Conservation (phyloP, 2,888 invertebrate species). For the Apomyelois bistriatella region DNA sequence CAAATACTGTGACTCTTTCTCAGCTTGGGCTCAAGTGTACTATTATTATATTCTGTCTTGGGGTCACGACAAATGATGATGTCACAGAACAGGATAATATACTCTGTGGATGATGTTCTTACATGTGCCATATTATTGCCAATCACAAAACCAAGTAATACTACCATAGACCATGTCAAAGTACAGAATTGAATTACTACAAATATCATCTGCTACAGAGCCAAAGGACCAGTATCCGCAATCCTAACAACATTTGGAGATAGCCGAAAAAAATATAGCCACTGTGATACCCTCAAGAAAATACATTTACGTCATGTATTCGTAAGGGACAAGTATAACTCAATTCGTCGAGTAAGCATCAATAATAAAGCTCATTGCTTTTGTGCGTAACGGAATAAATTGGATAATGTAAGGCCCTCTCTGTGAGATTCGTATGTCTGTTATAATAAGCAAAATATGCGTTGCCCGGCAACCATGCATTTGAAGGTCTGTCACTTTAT, state of each 20-base stretch:
- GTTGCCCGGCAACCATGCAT: slow-evolving; percentile 1
- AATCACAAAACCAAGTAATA: neutral
- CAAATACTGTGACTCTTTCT: too few species aligned
- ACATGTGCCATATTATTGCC: too few species aligned
- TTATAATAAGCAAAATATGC: slow-evolving; percentile 1
- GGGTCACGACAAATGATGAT: too few species aligned
- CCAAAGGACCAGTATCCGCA: slow-evolving; percentile 2
- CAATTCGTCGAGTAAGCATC: slow-evolving; percentile 38
- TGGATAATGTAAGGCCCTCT: slow-evolving; percentile 45
- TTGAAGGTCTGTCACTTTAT: too few species aligned
- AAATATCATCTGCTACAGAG: slow-evolving; percentile 6
- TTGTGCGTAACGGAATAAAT: slow-evolving; percentile 46
- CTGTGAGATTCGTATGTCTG: slow-evolving; percentile 13
- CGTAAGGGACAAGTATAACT: slow-evolving; percentile 16
- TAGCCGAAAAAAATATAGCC: slow-evolving; percentile 11
- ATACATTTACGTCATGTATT: slow-evolving; percentile 20
- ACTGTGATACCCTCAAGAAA: slow-evolving; percentile 15
- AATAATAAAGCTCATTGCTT: slow-evolving; percentile 54
- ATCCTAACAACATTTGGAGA: slow-evolving; percentile 15
- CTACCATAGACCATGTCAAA: neutral
- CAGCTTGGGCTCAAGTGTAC: too few species aligned
- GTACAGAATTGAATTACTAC: slow-evolving; percentile 4
- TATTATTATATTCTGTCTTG: too few species aligned
- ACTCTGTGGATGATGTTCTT: too few species aligned
- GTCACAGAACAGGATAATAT: too few species aligned